Base-by-base conservation (phyloP, 2,888 invertebrate genomes). In the Dicranocentrus wangi region DNA sequence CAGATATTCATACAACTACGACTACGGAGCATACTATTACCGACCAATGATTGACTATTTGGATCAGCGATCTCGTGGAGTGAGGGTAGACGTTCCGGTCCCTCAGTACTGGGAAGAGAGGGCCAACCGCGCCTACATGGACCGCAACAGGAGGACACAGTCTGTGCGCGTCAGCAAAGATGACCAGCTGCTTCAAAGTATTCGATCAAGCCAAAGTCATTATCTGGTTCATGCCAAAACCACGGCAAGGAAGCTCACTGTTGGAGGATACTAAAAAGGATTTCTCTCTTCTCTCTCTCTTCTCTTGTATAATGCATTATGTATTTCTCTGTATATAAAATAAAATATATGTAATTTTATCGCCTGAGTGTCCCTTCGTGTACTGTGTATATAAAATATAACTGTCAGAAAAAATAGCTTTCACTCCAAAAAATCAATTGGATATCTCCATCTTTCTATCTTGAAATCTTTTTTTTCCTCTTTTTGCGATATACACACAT, bases 11-110 rank as follows among this genome's bases (percentile, higher is more conserved):
- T 93, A 93, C 89, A 95, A 95, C 89, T 95, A 95, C 89, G 93
- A 93, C 86, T 94, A 93, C 89, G 94, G 94, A 63, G 93, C 94
- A 87, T 93, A 94, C 90, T 94, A 92, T 89, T 95, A 95, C 89
- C 94, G 94, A 88, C 94, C 94, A 66, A 94, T 95, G 94, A 92
- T 95, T 87, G 94, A 95, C 89, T 94, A 94, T 88, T 92, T 95
- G 87, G 93, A 93, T 88, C 81, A 82, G 80, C 69, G 86, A 43
- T 84, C 86, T 1, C 76, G 69, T 21, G 86, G 86, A 2, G 78
- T 76, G 2, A 80, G 80, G 1, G 77, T 82, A 8, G 84, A 84
- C 27, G 80, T 83, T 51, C 84, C 84, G 0, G 83, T 83, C 17
- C 86, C 86, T 1, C 51, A 82, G 27, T 82, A 84, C 23, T 86